Evolutionary conservation across 2,888 invertebrate genomes (phyloP), one percentile per base, ranked within the genome.

Genomic region (Agrenia bidenticulata): DNA sequence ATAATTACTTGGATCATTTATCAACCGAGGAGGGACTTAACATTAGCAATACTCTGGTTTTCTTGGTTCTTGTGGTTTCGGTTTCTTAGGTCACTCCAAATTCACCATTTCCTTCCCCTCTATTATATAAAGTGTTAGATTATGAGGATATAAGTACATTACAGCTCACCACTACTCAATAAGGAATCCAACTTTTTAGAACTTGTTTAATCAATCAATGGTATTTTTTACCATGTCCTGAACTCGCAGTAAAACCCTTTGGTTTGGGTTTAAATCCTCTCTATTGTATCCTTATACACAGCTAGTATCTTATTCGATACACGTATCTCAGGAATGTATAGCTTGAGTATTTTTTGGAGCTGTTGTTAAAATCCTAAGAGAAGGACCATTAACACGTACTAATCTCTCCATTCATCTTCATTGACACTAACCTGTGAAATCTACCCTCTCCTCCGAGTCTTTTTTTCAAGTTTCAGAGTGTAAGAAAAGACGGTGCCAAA

Each of bases 331-430:
- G 45, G 15, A 45, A 45, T 45, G 19, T 45, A 15, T 45, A 45
- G 4, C 45, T 45, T 45, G 15, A 45, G n/a, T 4, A 45, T 45
- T 15, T 45, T 45, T 45, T 45, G 45, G 45, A 51, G 15, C 17
- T 27, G 23, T 45, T 54, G 19, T n/a, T 23, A n/a, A n/a, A 27
- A 26, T 57, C 58, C 26, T 58, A 45, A 37, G 39, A 24, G 56
- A 27, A 32, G 39, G 45, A 55, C 72, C 73, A 75, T 75, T 75
- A 73, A 73, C 75, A 75, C 75, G 75, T 75, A 75, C 73, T 75
- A 75, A 75, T 75, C 75, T 75, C 69, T 61, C 71, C 75, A 75
- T 75, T 75, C 73, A 73, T 75, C 75, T 73, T 75, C 71, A 73
- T 75, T 73, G 75, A 75, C 75, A 75, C 75, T 72, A 66, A 72